Base-by-base conservation (phyloP, 2,797 vertebrate genomes). In the Nothura maculosa region DNA sequence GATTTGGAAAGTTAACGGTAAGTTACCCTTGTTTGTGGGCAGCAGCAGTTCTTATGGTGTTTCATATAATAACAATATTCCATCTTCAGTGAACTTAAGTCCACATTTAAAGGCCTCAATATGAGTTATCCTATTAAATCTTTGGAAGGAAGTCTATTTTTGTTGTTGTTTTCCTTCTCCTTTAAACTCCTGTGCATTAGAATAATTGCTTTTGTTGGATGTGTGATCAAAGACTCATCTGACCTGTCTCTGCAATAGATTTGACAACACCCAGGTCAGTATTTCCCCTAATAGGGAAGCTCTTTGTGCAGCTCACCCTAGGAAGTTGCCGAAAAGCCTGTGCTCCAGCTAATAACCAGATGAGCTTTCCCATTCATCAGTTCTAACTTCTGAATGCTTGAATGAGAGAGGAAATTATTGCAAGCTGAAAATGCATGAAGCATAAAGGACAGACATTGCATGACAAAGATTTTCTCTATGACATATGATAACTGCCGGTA, bases 121-220 rank as follows among this genome's bases (percentile, higher is more conserved):
- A 69, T 64, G 34, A 92, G 83, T 78, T 76, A 77, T 80, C 57
- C 32, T 82, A 50, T 85, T 91, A 92, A 69, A 27, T 50, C 70
- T 81, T 73, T 6, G 5, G 32, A 48, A 85, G 36, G 9, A 55
- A 78, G 25, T 14, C 18, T 50, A 69, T 68, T 63, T 55, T 24
- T 50, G 45, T 47, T 52, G 21, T 69, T 62, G 18, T 40, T 63
- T 42, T 34, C 62, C 18, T 36, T 89, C 42, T 75, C 22, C 69
- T 90, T 92, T 83, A 89, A 94, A 85, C 19, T 61, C 1, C 22
- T 30, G 47, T 38, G 84, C 43, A 81, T 94, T 93, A 81, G 89
- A 94, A 90, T 55, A 94, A 85, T 92, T 82, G 9, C 78, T 94
- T 94, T 87, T 93, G 63, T 94, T 90, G 85, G 22, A n/a, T 40